Evolutionary conservation across 2,888 invertebrate genomes (phyloP), one percentile per base, ranked within the genome.

Genomic region (Margaritifera margaritifera): DNA sequence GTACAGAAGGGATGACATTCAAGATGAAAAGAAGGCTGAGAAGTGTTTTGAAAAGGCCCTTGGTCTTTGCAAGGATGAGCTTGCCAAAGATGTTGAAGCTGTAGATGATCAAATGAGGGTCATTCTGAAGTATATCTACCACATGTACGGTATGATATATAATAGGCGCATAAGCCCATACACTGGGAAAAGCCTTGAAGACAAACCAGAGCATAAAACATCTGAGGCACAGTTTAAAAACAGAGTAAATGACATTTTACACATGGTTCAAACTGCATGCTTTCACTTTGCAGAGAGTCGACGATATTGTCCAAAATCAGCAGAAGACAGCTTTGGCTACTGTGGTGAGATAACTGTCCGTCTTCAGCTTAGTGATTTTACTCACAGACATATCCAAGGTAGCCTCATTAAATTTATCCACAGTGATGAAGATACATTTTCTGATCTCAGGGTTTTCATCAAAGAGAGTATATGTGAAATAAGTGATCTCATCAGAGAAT

Each of bases 1-100:
- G 24, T 77, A 73, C 63, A 25, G 71, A 70, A 73, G 68, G 25
- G 73, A 71, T 31, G 71, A 75, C 52, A 42, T 42, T 42, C 42
- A 42, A 42, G 42, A 42, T 42, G 71, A 69, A 31, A 57, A 71
- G 8, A 62, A 71, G 53, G 75, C 75, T 20, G 71, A 73, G 57
- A 51, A 61, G 25, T 68, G 71, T 54, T 72, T 77, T 56, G 59
- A 68, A n/a, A 71, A 57, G 51, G 71, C 71, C 20, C 53, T 67
- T 6, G 52, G 24, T 4, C n/a, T 67, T n/a, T 71, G 71, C 56
- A 62, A 42, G 51, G 42, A 66, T 27, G 62, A 27, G 6, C 52
- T 58, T 5, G 62, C 51, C 20, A 62, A 63, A 59, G 42, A 27
- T 6, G 50, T 31, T 25, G 56, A 25, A 6, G 63, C 64, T 6